Percentiles rank a stretch among this genome's conserved stretches.
phyloP scores from a whole-genome alignment of 2,113 vertebrate species.

The Prunella fulvescens region DNA sequence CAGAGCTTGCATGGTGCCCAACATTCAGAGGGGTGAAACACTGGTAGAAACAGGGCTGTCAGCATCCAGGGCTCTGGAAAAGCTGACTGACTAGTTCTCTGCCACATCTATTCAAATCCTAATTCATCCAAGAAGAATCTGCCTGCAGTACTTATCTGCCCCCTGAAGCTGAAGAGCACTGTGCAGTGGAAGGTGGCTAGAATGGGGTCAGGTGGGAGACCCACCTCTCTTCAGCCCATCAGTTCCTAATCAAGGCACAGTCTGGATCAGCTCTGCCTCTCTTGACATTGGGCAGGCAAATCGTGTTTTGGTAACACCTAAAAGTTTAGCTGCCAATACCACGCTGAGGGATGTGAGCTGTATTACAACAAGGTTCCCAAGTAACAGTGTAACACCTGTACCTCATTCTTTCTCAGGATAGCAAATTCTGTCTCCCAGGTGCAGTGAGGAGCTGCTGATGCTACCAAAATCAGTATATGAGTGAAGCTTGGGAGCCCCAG shows the following conservation, averaged over 20 bases:
- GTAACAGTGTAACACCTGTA: not conserved
- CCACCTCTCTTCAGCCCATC: not conserved
- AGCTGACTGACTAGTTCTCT: not conserved
- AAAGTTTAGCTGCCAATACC: not conserved
- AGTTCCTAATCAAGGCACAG: not conserved
- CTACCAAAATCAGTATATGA: not conserved
- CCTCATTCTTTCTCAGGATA: not conserved
- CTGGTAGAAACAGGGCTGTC: not conserved
- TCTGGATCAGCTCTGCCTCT: not conserved
- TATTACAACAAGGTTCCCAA: not conserved
- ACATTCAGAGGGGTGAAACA: not conserved
- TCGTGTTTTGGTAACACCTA: not conserved
- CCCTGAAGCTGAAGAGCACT: not conserved
- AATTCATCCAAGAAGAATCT: not conserved
- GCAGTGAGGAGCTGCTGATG: not conserved
- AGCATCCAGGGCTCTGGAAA: not conserved
- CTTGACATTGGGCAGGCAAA: accelerated
- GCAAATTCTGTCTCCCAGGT: not conserved
- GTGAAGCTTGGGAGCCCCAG: not conserved
- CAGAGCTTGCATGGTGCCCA: not conserved
- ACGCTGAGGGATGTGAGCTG: not conserved
- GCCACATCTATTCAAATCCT: not conserved
- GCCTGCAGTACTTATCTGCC: not conserved
- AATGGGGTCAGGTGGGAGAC: not conserved
- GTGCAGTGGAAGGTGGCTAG: not conserved